Evolutionary conservation across 2,888 invertebrate genomes (phyloP).

Genomic region (Malthinus seriepunctatus): DNA sequence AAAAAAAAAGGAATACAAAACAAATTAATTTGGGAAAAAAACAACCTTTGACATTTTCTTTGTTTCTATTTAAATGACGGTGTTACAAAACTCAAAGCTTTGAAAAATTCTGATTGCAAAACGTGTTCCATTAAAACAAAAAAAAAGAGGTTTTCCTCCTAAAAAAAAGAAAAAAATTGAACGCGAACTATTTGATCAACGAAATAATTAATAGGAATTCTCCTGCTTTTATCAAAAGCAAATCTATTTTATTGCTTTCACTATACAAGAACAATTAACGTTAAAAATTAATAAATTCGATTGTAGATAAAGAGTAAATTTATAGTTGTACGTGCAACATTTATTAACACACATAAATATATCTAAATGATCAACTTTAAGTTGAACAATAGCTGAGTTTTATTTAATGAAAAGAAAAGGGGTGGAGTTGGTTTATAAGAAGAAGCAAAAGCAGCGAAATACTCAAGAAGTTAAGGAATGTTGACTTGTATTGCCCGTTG

Average conservation of each 20-base stretch:
- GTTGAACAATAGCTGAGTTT: conserved; percentile 12
- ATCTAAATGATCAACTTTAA: conserved; percentile 6
- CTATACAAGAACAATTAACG: conserved; percentile 1
- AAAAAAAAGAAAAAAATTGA: too few species aligned
- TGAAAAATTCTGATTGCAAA: too few species aligned
- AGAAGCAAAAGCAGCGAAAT: conserved; percentile 9
- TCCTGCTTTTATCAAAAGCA: neutral
- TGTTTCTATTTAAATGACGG: too few species aligned
- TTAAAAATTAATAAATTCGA: conserved; percentile 5
- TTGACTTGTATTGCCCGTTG: conserved; percentile 12
- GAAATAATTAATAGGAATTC: too few species aligned
- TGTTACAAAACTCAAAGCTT: too few species aligned
- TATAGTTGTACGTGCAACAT: conserved; percentile 3
- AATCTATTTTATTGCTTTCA: neutral
- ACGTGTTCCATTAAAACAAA: too few species aligned
- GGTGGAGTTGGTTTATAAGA: conserved; percentile 5
- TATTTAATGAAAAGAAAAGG: conserved; percentile 8
- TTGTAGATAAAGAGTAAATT: conserved; percentile 2
- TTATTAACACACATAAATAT: conserved; percentile 4
- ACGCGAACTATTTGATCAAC: too few species aligned
- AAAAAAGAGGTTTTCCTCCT: too few species aligned
- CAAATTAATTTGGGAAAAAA: too few species aligned
- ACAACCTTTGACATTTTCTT: too few species aligned
- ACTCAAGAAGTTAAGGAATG: conserved; percentile 8
- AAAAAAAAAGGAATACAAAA: too few species aligned